Evolutionary conservation across 2,888 invertebrate genomes (phyloP), one percentile per base, ranked within the genome.

Genomic region (Cheilosia soror): DNA sequence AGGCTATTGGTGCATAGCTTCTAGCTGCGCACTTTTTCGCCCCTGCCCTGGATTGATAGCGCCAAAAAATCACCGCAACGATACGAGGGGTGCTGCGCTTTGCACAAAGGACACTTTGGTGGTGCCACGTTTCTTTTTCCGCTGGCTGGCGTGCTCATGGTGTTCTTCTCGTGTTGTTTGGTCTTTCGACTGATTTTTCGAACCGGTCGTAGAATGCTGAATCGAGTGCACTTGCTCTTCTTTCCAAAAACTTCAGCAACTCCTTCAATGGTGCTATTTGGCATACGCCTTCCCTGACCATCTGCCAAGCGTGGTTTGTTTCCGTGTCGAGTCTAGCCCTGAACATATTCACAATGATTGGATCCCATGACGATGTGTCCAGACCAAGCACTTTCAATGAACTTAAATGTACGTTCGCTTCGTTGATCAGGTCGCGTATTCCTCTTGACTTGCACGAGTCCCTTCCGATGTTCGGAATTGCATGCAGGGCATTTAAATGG

Each of bases 301-400:
- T 42, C 42, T 62, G 72, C 62, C 62, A 62, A 5, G 72, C 62
- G 29, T 62, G 29, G 51, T 40, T 72, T 2, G 42, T 72, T 15
- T 44, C 42, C 0, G 15, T 6, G 11, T 63, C 62, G 4, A 73
- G 20, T n/a, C 62, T 62, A 1, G 33, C 40, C 5, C 62, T 25
- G n/a, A 73, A 11, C 72, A 73, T 72, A 4, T 69, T 69, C 2
- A 58, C 60, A 2, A 72, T 60, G 1, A 72, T n/a, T 1, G 49
- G 60, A 7, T 72, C 53, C 60, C 27, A 72, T 1, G 72, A 49
- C 4, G n/a, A 6, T 2, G 13, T 51, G n/a, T 58, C 58, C 37
- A 71, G 27, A 7, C 60, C 47, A 7, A 71, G 49, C 0, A n/a
- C 71, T 0, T 42, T 42, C 13, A 71, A n/a, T 6, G 71, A 60